Percentiles rank a stretch among this genome's conserved stretches.
Evolutionary conservation across 1,140 invertebrate species (phyloP).

Genomic region (Tetramorium simillimum): DNA sequence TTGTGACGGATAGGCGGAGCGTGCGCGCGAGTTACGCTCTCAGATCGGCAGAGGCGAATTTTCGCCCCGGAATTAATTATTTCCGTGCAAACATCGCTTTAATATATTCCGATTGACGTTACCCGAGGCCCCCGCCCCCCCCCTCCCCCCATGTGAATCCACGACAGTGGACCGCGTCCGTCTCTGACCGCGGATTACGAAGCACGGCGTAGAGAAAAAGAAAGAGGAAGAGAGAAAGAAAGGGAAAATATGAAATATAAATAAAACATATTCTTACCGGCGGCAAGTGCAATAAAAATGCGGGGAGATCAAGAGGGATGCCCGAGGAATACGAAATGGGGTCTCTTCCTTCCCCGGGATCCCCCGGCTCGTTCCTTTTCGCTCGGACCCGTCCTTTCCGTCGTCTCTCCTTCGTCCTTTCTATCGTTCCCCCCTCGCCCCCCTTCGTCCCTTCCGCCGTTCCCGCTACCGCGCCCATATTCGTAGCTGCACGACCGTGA

Average conservation of each 20-base stretch:
- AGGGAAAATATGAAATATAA: conserved; percentile 80
- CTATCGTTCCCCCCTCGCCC: neutral
- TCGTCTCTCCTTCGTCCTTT: conserved; percentile 1
- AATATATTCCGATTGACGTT: conserved; percentile 82
- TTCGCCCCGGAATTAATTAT: conserved; percentile 81
- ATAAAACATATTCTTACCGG: conserved; percentile 84
- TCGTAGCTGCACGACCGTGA: conserved; percentile 53
- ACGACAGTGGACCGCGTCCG: conserved; percentile 21
- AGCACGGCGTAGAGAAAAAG: conserved; percentile 18
- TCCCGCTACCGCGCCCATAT: conserved; percentile 45
- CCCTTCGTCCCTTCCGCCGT: conserved; percentile 36
- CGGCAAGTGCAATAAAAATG: conserved; percentile 83
- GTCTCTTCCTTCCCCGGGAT: conserved; percentile 55
- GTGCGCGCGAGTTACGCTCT: conserved; percentile 50
- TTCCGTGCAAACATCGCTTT: conserved; percentile 81
- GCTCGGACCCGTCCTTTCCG: conserved; percentile 53
- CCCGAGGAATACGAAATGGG: conserved; percentile 84
- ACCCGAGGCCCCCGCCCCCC: conserved; percentile 1
- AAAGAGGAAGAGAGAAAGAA: conserved; percentile 24
- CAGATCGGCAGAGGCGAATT: conserved; percentile 73
- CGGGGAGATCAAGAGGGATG: conserved; percentile 85
- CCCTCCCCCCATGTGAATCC: conserved; percentile 22
- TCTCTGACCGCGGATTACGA: conserved; percentile 22
- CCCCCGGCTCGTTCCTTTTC: conserved; percentile 43
- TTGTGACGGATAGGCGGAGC: conserved; percentile 67